Conservation (phyloP, 2,797 vertebrate genomes). For the Smutsia temminckii region DNA sequence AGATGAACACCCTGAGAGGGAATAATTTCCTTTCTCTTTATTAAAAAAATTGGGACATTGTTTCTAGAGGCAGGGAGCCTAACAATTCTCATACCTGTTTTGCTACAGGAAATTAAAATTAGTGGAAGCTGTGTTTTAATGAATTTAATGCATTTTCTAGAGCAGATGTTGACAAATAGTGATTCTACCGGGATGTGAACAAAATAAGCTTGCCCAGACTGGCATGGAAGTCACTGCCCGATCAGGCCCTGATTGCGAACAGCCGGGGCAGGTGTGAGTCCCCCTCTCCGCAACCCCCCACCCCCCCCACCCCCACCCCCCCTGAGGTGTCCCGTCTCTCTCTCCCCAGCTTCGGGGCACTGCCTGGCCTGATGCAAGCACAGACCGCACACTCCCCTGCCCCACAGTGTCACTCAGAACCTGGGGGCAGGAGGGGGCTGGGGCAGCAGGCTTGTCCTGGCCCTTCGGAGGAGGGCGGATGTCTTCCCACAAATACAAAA, state of each 20-base stretch:
- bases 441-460: neutral
- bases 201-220: neutral
- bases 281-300: too few species aligned
- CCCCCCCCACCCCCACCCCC: too few species aligned
- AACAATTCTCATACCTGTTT: neutral
- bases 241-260: neutral
- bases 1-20: neutral
- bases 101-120: conserved; percentile 59
- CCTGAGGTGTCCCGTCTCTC: neutral
- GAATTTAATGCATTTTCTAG: neutral
- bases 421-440: neutral
- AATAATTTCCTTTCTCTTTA: conserved; percentile 42
- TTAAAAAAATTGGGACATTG: neutral
- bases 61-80: conserved; percentile 34
- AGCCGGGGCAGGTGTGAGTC: neutral
- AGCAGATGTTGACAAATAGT: neutral
- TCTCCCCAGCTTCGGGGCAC: neutral
- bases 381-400: neutral
- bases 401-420: neutral
- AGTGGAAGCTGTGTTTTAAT: conserved; percentile 23
- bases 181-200: neutral
- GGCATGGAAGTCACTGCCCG: neutral
- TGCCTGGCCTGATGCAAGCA: neutral
- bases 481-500: neutral
- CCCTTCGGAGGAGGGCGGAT: neutral